Conservation (phyloP, 2,113 vertebrate species). For the Pomatorhinus ruficollis region DNA sequence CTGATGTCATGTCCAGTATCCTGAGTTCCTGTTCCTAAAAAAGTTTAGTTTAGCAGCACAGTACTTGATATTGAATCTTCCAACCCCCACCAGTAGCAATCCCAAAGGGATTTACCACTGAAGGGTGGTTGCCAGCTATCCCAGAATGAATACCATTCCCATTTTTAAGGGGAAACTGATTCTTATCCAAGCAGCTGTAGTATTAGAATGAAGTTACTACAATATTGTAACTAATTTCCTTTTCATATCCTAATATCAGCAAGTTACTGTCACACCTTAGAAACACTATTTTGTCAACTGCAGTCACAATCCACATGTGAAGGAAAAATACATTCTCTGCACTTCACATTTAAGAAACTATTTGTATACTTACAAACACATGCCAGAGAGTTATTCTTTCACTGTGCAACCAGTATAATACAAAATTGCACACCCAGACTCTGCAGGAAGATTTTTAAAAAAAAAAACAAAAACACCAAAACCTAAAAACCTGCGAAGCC, state of each 20-base stretch:
- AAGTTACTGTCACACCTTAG: neutral
- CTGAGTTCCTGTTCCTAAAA: neutral
- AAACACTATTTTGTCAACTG: neutral
- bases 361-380: neutral
- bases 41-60: neutral
- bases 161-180: neutral
- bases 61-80: neutral
- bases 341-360: neutral
- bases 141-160: neutral
- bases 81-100: neutral
- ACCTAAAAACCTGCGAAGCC: neutral
- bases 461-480: neutral
- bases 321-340: neutral
- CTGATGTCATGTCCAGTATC: neutral
- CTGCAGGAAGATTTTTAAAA: neutral
- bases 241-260: neutral
- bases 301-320: neutral
- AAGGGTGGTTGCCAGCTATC: neutral
- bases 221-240: neutral
- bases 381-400: neutral
- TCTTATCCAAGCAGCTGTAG: neutral
- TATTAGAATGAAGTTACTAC: neutral
- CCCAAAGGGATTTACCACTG: neutral
- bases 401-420: neutral
- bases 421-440: neutral